Percentiles rank a stretch among this genome's conserved stretches.
Evolutionary conservation across 2,797 vertebrate genomes (phyloP).

Genomic region (Phrynocephalus guinanensis): DNA sequence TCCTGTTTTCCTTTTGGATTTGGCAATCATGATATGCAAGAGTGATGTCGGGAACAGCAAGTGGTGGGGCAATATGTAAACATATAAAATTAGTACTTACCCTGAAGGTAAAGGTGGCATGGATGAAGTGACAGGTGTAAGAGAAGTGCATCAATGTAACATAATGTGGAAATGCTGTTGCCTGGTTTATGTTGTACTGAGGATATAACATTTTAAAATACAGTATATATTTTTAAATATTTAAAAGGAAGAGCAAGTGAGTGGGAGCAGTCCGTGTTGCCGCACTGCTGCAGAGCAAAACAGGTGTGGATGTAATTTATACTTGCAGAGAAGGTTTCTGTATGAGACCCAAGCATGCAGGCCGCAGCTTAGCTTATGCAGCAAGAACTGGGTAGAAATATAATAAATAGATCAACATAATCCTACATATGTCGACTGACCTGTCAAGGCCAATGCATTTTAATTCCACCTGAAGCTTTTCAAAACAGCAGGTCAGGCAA

Average conservation of each 20-base stretch:
- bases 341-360: too few species aligned
- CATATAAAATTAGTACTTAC: too few species aligned
- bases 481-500: conserved; percentile 30
- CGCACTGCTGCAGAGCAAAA: not conserved
- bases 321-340: not conserved
- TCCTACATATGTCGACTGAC: conserved; percentile 3
- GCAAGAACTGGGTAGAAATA: not conserved
- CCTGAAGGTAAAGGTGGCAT: too few species aligned
- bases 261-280: not conserved
- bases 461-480: conserved; percentile 36
- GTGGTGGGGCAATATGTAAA: too few species aligned
- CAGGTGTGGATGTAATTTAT: not conserved
- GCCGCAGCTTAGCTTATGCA: not conserved
- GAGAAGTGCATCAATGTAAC: too few species aligned
- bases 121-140: too few species aligned
- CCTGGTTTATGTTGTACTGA: too few species aligned
- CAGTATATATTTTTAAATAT: too few species aligned
- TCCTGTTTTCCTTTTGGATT: not conserved
- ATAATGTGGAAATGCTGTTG: too few species aligned
- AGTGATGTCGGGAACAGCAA: not conserved
- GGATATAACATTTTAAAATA: too few species aligned
- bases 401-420: conserved; percentile 5
- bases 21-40: not conserved
- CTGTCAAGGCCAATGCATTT: conserved; percentile 31
- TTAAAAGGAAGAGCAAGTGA: too few species aligned